Conservation (phyloP, 1,140 invertebrate species). For the Heliconius eleuchia region DNA sequence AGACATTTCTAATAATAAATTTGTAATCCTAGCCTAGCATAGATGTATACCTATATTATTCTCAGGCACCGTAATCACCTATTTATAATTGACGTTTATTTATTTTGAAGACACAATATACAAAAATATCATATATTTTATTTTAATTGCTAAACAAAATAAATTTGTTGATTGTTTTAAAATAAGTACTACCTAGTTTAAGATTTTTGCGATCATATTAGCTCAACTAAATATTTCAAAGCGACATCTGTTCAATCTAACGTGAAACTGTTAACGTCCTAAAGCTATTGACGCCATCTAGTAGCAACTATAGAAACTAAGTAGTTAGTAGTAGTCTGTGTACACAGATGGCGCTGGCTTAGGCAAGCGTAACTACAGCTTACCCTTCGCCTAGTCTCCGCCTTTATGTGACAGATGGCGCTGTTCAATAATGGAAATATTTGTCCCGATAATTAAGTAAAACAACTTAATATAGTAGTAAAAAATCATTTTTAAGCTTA, state of each 20-base stretch:
- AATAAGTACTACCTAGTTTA: neutral
- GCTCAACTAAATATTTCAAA: neutral
- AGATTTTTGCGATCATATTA: neutral
- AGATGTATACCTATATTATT: too few species aligned
- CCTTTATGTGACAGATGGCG: slow-evolving; percentile 25
- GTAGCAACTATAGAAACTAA: neutral
- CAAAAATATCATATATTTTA: too few species aligned
- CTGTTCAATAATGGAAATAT: neutral
- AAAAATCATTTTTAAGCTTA: slow-evolving; percentile 7
- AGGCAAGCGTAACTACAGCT: too few species aligned
- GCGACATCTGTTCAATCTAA: neutral
- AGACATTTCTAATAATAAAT: too few species aligned
- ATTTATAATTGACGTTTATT: too few species aligned
- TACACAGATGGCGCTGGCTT: too few species aligned
- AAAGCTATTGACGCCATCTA: slow-evolving; percentile 17
- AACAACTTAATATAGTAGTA: neutral
- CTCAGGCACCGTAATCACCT: too few species aligned
- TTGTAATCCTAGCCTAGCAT: too few species aligned
- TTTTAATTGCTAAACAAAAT: too few species aligned
- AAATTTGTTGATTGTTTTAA: too few species aligned
- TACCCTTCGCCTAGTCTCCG: neutral
- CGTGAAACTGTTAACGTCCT: neutral
- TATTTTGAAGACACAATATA: too few species aligned
- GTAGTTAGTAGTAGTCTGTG: too few species aligned
- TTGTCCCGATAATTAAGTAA: neutral